A percentile compares a stretch with the other conserved stretches of the same genome.
Evolutionary conservation across 2,888 invertebrate species (phyloP).

Genomic region (Crioceris asparagi): DNA sequence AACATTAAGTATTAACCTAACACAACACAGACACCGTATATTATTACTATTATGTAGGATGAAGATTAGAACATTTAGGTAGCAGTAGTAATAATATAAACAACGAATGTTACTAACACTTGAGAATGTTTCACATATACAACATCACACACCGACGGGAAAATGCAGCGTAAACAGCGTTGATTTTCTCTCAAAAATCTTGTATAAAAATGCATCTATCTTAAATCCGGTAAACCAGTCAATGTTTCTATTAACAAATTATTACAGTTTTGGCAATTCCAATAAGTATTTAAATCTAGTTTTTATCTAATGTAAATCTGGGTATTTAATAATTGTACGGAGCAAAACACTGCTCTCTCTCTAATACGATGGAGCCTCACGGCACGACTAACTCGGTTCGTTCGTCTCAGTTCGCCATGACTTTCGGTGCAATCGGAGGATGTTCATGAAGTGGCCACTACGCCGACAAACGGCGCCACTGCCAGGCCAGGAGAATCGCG

Average conservation of each 20-base stretch:
- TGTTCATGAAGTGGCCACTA: constrained; percentile 12
- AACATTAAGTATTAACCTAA: constrained; percentile 16
- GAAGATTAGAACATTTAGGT: too few relatives aligned
- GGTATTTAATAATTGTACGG: constrained; percentile 11
- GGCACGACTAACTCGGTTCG: constrained; percentile 29
- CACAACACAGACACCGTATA: constrained; percentile 6
- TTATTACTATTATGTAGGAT: neutral
- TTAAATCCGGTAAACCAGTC: constrained; percentile 4
- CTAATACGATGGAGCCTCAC: constrained; percentile 26
- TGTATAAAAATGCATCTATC: constrained; percentile 6
- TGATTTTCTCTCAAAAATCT: constrained; percentile 6
- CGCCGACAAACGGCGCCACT: neutral
- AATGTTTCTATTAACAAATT: constrained; percentile 8
- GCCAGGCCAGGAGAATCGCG: constrained; percentile 12
- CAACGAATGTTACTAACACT: neutral
- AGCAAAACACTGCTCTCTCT: constrained; percentile 8
- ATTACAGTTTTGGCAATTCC: constrained; percentile 12
- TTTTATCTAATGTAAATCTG: too few relatives aligned
- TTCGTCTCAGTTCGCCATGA: constrained; percentile 15
- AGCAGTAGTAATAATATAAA: too few relatives aligned
- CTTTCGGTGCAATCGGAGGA: constrained; percentile 7
- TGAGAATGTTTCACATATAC: constrained; percentile 6
- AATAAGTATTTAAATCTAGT: constrained; percentile 15
- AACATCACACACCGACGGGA: constrained; percentile 5
- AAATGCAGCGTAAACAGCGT: constrained; percentile 8